Conservation (phyloP, 2,113 vertebrate species). For the Rostratula benghalensis region DNA sequence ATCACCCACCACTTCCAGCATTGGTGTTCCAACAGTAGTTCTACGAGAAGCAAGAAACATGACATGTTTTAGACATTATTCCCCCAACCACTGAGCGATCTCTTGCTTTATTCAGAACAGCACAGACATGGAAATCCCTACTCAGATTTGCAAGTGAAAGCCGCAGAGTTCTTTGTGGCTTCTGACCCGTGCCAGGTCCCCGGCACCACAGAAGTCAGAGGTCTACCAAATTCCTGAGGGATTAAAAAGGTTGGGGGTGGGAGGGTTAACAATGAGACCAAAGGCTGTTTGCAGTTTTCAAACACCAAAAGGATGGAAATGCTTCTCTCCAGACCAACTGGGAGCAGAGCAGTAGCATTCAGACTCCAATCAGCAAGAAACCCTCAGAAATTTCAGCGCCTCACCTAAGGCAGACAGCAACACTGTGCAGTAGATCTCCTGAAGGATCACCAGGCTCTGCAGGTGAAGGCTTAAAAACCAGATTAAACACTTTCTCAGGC, state of each 20-base stretch:
- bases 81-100: neutral
- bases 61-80: neutral
- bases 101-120: neutral
- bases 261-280: neutral
- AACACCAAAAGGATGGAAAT: neutral
- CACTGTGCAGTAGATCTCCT: neutral
- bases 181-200: neutral
- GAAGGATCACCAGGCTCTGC: neutral
- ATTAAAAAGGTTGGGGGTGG: neutral
- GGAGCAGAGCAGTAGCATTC: neutral
- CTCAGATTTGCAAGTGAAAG: neutral
- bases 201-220: neutral
- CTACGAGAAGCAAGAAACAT: neutral
- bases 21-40: neutral
- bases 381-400: neutral
- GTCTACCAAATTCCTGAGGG: neutral
- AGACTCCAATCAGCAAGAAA: neutral
- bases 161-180: neutral
- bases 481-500: neutral
- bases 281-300: neutral
- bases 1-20: constrained; percentile 17
- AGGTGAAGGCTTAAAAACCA: neutral
- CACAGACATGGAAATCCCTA: neutral
- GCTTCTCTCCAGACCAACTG: neutral
- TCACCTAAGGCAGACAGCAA: neutral